Conservation (phyloP, 2,888 invertebrate genomes). For the Nomada ferruginata region DNA sequence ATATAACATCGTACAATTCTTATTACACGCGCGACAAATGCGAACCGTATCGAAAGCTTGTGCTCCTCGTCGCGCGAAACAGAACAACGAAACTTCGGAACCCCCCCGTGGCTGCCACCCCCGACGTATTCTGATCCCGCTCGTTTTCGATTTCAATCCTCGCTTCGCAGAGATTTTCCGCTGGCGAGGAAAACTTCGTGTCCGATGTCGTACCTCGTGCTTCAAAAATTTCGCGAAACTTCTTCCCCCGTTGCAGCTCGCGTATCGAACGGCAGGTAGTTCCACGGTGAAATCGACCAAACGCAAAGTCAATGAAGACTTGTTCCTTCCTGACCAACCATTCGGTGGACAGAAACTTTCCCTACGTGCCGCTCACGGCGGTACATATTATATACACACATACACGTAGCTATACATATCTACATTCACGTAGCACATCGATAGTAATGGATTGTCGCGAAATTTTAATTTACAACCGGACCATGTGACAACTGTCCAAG, state of each 20-base stretch:
- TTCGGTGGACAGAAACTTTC: not conserved
- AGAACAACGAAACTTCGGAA: conserved; percentile 3
- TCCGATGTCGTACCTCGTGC: not conserved
- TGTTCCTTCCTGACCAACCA: not conserved
- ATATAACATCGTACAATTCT: conserved; percentile 4
- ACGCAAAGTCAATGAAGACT: not conserved
- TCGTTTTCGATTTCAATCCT: not conserved
- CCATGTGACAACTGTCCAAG: conserved; percentile 40
- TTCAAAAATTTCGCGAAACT: conserved; percentile 7
- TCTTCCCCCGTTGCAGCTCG: not conserved
- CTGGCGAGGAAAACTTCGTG: not conserved
- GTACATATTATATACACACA: conserved; percentile 40
- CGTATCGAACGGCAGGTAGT: conserved; percentile 3
- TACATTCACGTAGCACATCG: conserved; percentile 52
- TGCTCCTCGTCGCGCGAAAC: not conserved
- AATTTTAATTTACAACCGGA: conserved; percentile 52
- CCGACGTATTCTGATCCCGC: not conserved
- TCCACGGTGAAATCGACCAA: not conserved
- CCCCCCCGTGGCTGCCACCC: not conserved
- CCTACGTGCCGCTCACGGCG: not conserved
- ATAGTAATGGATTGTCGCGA: conserved; percentile 59
- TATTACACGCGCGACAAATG: conserved; percentile 12
- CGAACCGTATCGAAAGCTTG: conserved; percentile 15
- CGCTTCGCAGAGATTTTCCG: not conserved
- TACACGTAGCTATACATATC: conserved; percentile 49